phyloP scores from a whole-genome alignment of 2,888 invertebrate species.

The Neoascia interrupta region DNA sequence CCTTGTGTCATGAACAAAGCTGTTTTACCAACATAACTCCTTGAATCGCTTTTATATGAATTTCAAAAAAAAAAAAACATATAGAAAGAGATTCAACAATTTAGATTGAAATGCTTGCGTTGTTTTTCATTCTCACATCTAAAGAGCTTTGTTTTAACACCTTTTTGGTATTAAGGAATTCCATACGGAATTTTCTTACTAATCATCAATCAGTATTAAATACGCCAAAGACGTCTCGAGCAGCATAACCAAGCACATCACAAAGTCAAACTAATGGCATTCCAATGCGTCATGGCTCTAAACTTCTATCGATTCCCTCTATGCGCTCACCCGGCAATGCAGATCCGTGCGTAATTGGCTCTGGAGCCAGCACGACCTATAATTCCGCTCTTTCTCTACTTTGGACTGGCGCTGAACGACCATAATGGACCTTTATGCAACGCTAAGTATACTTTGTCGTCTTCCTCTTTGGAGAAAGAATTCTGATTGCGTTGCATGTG shows the following conservation, averaged over 20 bases:
- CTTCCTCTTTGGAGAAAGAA: too few relatives aligned
- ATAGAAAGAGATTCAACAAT: too few relatives aligned
- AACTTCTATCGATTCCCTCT: conserved; percentile 54
- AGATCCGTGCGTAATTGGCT: conserved; percentile 58
- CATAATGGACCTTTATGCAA: conserved; percentile 51
- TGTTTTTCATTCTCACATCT: too few relatives aligned
- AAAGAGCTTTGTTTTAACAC: too few relatives aligned
- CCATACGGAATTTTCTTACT: too few relatives aligned
- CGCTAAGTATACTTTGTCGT: conserved; percentile 61
- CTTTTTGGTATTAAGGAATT: too few relatives aligned
- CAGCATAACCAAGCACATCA: conserved; percentile 27
- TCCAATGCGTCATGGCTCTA: conserved; percentile 58
- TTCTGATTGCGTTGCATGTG: conserved; percentile 37
- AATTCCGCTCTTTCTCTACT: conserved; percentile 49
- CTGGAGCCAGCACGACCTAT: conserved; percentile 39
- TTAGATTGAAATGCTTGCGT: too few relatives aligned
- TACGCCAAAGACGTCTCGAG: conserved; percentile 48
- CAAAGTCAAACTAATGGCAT: conserved; percentile 51
- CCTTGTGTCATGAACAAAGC: too few relatives aligned
- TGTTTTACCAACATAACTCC: too few relatives aligned
- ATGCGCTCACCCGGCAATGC: conserved; percentile 31
- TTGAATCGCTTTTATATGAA: too few relatives aligned
- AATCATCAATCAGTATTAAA: conserved; percentile 41
- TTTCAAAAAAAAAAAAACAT: too few relatives aligned
- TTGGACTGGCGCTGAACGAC: conserved; percentile 49